These are phyloP conservation scores for Trachymyrmex cornetzi DNA, from an alignment of 1,140 invertebrate species.

Conservation along the genomic window DNA sequence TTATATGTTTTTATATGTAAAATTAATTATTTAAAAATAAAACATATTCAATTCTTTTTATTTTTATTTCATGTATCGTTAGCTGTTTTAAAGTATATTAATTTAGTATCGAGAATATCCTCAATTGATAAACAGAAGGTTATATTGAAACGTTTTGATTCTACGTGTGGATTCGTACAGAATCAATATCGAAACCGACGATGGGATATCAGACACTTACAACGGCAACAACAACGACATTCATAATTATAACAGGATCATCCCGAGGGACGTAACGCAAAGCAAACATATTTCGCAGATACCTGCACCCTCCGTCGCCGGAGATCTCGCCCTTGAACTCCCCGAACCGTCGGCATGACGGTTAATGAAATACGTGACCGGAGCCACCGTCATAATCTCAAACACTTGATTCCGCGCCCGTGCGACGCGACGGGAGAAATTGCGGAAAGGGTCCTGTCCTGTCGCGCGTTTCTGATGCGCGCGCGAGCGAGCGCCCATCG, in stretches of 20 bases:
- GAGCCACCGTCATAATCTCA: constrained; percentile 86
- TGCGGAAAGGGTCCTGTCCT: constrained; percentile 59
- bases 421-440: constrained; percentile 68
- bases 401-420: constrained; percentile 84
- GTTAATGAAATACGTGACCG: constrained; percentile 87
- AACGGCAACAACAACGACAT: constrained; percentile 79
- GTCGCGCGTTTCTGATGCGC: constrained; percentile 44
- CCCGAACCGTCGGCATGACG: constrained; percentile 77
- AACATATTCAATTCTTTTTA: not conserved
- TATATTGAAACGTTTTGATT: not conserved
- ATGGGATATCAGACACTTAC: constrained; percentile 52
- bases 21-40: too few species aligned
- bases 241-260: constrained; percentile 85
- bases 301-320: constrained; percentile 71
- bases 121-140: not conserved
- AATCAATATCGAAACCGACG: constrained; percentile 29
- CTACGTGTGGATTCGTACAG: not conserved
- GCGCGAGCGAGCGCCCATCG: constrained; percentile 64
- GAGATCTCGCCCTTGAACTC: constrained; percentile 63
- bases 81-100: not conserved
- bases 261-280: constrained; percentile 82
- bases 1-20: too few species aligned
- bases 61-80: not conserved
- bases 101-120: not conserved
- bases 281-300: constrained; percentile 83